phyloP scores from a whole-genome alignment of 2,797 vertebrate genomes.

The Sebastes alutus region DNA sequence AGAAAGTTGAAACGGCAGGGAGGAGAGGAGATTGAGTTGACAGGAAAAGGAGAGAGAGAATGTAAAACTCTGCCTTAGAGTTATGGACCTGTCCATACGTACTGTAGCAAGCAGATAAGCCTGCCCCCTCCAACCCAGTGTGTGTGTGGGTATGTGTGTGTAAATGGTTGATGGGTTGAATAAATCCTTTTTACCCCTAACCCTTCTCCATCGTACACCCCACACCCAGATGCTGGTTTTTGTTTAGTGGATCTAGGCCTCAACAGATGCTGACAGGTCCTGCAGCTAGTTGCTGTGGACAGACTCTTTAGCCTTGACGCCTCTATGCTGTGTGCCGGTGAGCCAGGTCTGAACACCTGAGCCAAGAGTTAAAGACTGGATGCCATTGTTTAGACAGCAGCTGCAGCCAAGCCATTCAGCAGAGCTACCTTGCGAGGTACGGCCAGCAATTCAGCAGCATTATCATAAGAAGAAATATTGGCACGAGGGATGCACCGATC shows the following conservation, averaged over 20 bases:
- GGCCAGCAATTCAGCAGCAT: slow-evolving; percentile 4
- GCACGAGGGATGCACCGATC: background rate
- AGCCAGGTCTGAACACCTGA: slow-evolving; percentile 46
- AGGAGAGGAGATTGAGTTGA: slow-evolving; percentile 45
- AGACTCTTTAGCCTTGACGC: slow-evolving; percentile 28
- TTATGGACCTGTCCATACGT: slow-evolving; percentile 56
- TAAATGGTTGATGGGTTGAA: slow-evolving; percentile 28
- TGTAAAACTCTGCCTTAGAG: slow-evolving; percentile 34
- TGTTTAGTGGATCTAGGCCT: slow-evolving; percentile 6
- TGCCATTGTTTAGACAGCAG: slow-evolving; percentile 45
- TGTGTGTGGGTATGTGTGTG: slow-evolving; percentile 9
- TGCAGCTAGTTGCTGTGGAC: slow-evolving; percentile 20
- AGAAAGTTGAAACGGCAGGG: slow-evolving; percentile 28
- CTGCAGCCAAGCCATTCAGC: slow-evolving; percentile 28
- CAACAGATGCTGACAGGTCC: slow-evolving; percentile 5
- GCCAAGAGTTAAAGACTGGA: slow-evolving; percentile 52
- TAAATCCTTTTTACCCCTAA: slow-evolving; percentile 32
- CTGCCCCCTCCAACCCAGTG: slow-evolving; percentile 8
- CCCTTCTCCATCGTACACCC: background rate
- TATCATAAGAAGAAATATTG: background rate
- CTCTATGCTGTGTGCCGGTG: slow-evolving; percentile 12
- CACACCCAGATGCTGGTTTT: slow-evolving; percentile 13
- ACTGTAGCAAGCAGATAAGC: slow-evolving; percentile 50
- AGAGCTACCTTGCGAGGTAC: background rate
- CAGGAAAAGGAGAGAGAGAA: slow-evolving; percentile 17